Conservation (phyloP, 2,888 invertebrate genomes). For the Hirtodrosophila histrioides region DNA sequence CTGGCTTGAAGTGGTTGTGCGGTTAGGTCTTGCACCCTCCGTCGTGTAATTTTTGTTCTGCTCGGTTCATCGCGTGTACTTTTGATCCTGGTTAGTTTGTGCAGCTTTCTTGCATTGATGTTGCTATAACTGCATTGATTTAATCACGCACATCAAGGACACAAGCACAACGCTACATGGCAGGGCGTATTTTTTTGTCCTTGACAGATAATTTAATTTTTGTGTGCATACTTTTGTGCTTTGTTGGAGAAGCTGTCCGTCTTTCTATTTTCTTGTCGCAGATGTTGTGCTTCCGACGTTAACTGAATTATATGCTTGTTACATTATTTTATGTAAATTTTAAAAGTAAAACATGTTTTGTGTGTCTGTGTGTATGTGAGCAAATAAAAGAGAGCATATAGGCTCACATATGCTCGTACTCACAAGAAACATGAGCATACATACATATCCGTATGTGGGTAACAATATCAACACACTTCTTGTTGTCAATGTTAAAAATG, state of each 20-base stretch:
- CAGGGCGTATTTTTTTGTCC: conserved; percentile 77
- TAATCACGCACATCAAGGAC: conserved; percentile 11
- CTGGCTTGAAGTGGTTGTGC: conserved; percentile 28
- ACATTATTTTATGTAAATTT: conserved; percentile 23
- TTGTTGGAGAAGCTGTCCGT: conserved; percentile 10
- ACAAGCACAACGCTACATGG: conserved; percentile 43
- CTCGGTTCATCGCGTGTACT: conserved; percentile 31
- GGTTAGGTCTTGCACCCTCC: conserved; percentile 31
- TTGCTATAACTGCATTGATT: conserved; percentile 5
- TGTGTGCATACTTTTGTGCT: conserved; percentile 62
- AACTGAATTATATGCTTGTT: conserved; percentile 8
- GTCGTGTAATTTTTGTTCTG: conserved; percentile 45
- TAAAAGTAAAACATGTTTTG: conserved; percentile 12
- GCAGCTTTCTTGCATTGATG: conserved; percentile 43
- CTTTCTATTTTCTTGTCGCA: neutral
- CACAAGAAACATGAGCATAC: conserved; percentile 1
- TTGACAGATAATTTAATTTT: conserved; percentile 80
- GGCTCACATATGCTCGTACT: neutral
- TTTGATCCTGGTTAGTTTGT: conserved; percentile 41
- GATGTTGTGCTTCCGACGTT: conserved; percentile 2
- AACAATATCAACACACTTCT: conserved; percentile 14
- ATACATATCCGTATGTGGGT: conserved; percentile 5
- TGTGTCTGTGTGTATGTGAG: conserved; percentile 1
- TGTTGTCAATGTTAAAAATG: no score
- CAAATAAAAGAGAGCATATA: conserved; percentile 43